Evolutionary conservation across 2,113 vertebrate species (phyloP), one percentile per base, ranked within the genome.

Genomic region (Pangasianodon gigas): DNA sequence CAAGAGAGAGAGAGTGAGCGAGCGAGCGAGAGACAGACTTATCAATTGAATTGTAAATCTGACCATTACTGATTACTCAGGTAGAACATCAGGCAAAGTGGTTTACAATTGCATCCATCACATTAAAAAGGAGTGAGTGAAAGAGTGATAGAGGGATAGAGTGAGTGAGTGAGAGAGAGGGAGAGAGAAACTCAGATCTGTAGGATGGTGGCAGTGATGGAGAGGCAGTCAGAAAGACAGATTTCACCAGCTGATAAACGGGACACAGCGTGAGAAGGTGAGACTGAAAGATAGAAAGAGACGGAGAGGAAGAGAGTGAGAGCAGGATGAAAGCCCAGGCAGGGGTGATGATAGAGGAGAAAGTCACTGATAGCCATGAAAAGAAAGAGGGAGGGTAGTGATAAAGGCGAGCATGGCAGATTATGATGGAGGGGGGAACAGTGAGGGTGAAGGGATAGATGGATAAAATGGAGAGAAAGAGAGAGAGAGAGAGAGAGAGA

Each of bases 401-500:
- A 89, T 71, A 77, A 37, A 87, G 81, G 32, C n/a, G 13, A 85
- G 56, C 10, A 52, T 58, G 14, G 44, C 58, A 86, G 51, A 85
- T 51, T 71, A 81, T 75, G 89, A 62, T 67, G 26, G 24, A 85
- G 81, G 54, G 54, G 10, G 24, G 37, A 44, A 88, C 8, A 58
- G 62, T 87, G 0, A 67, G 80, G 46, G 41, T 32, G 16, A 32
- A 60, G 41, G 18, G 29, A 52, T 48, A 48, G 37, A 44, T 4
- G 62, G 56, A 79, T 37, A 60, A 62, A 41, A 87, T 10, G 14
- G 29, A 91, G 54, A 82, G 69, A 84, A 79, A 91, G 37, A 83
- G 46, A 65, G 77, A 81, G 92, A 82, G 82, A 84, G 85, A 87
- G 62, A 77, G 69, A 87, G n/a, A 79, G 41, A 62, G 5, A 83